These are phyloP conservation scores for Sebastes matsubarae DNA, from an alignment of 2,797 vertebrate genomes.

Conservation along the genomic window DNA sequence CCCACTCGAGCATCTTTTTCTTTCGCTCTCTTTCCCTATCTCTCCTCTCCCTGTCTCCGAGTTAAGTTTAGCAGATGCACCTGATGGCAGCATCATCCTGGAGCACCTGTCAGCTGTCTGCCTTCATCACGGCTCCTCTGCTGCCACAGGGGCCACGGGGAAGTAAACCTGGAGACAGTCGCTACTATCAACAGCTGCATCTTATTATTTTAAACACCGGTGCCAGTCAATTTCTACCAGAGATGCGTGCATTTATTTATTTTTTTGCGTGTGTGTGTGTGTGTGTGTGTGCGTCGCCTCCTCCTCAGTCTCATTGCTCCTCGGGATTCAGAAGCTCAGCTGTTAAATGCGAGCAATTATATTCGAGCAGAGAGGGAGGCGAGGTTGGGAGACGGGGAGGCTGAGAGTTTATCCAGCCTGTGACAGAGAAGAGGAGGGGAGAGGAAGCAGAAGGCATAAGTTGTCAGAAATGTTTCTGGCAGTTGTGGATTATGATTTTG, in stretches of 20 bases:
- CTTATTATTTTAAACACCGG: conserved; percentile 85
- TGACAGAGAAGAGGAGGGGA: conserved; percentile 45
- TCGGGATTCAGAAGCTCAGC: conserved; percentile 70
- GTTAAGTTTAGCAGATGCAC: conserved; percentile 83
- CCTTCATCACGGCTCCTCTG: conserved; percentile 81
- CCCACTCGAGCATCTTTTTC: conserved; percentile 1
- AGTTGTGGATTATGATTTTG: conserved; percentile 68
- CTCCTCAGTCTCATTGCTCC: conserved; percentile 52
- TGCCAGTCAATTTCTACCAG: conserved; percentile 77
- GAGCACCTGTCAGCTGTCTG: conserved; percentile 84
- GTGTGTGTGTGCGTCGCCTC: background rate
- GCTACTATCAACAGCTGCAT: conserved; percentile 80
- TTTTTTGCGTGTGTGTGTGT: background rate
- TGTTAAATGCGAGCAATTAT: conserved; percentile 82
- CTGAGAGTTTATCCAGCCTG: conserved; percentile 43
- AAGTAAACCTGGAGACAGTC: conserved; percentile 75
- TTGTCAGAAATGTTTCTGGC: conserved; percentile 73
- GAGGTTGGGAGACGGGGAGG: conserved; percentile 31
- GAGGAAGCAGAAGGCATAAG: conserved; percentile 44
- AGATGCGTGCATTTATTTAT: conserved; percentile 57
- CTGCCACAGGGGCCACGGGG: conserved; percentile 77
- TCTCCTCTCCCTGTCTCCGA: conserved; percentile 52
- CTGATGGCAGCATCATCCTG: conserved; percentile 81
- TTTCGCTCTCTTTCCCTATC: background rate
- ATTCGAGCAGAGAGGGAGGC: conserved; percentile 40